Percentiles rank a stretch among this genome's conserved stretches.
phyloP scores from a whole-genome alignment of 2,113 vertebrate genomes.

The Macrotus californicus region DNA sequence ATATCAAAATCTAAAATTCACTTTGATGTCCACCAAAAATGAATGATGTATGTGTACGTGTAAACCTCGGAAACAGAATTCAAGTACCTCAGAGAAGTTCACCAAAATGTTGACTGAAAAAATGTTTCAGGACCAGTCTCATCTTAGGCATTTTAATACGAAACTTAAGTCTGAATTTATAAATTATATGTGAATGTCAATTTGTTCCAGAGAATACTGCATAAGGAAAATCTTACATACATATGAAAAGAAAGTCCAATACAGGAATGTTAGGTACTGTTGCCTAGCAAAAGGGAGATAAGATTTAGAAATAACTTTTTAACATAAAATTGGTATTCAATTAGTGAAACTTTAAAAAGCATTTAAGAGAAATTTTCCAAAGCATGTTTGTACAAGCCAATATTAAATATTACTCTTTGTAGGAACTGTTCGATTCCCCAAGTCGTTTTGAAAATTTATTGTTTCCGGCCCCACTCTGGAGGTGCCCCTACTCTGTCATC shows the following conservation, averaged over 20 bases:
- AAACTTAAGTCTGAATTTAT: constrained; percentile 19
- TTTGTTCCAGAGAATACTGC: background rate
- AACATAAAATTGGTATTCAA: background rate
- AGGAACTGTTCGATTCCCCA: background rate
- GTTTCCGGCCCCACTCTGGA: background rate
- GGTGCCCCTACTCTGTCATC: background rate
- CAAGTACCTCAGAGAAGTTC: background rate
- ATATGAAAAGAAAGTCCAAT: constrained; percentile 5
- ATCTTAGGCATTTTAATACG: background rate
- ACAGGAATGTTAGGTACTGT: background rate
- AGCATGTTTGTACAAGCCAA: background rate
- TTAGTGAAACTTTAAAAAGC: background rate
- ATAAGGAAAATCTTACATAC: background rate
- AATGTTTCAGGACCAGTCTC: background rate
- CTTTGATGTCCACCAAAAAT: background rate
- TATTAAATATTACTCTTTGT: background rate
- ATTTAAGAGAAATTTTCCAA: constrained; percentile 8
- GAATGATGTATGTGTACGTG: background rate
- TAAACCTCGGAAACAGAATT: background rate
- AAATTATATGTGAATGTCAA: background rate
- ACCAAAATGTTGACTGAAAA: background rate
- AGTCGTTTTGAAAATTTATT: constrained; percentile 13
- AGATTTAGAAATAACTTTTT: constrained; percentile 21
- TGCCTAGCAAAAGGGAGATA: background rate
- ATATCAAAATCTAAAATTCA: background rate